A percentile compares a stretch with the other conserved stretches of the same genome.
These are phyloP conservation scores for Plagodis pulveraria DNA, from an alignment of 2,888 invertebrate species.

Conservation along the genomic window DNA sequence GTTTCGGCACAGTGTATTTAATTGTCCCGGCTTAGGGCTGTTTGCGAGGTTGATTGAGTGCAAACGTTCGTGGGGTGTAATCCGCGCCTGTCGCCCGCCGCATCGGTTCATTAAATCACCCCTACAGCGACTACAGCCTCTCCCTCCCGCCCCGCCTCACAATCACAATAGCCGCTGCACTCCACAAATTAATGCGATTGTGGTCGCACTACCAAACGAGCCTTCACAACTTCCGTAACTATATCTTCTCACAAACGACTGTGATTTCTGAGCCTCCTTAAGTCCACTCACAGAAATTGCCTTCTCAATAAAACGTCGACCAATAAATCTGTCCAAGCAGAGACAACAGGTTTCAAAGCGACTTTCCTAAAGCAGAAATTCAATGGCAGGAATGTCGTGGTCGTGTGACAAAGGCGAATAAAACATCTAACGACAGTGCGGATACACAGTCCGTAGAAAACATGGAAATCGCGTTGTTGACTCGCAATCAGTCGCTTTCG, in stretches of 20 bases:
- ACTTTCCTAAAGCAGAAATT: conserved; percentile 36
- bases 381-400: conserved; percentile 27
- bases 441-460: conserved; percentile 16
- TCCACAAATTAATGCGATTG: conserved; percentile 81
- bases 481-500: conserved; percentile 25
- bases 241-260: conserved; percentile 44
- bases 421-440: conserved; percentile 21
- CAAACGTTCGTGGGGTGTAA: conserved; percentile 80
- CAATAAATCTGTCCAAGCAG: conserved; percentile 37
- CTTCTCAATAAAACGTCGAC: conserved; percentile 29
- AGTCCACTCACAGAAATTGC: conserved; percentile 28
- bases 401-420: conserved; percentile 30
- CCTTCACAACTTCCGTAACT: conserved; percentile 27
- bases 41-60: conserved; percentile 84
- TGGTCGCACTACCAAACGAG: conserved; percentile 64
- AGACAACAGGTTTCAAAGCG: conserved; percentile 36
- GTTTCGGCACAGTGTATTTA: conserved; percentile 79
- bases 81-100: conserved; percentile 79
- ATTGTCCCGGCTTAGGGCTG: conserved; percentile 80
- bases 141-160: conserved; percentile 39
- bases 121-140: conserved; percentile 42
- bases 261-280: conserved; percentile 21
- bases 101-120: conserved; percentile 82
- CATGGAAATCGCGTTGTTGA: conserved; percentile 24
- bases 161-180: conserved; percentile 68